Base-by-base conservation (phyloP, 2,888 invertebrate species). In the Dryadula phaetusa region DNA sequence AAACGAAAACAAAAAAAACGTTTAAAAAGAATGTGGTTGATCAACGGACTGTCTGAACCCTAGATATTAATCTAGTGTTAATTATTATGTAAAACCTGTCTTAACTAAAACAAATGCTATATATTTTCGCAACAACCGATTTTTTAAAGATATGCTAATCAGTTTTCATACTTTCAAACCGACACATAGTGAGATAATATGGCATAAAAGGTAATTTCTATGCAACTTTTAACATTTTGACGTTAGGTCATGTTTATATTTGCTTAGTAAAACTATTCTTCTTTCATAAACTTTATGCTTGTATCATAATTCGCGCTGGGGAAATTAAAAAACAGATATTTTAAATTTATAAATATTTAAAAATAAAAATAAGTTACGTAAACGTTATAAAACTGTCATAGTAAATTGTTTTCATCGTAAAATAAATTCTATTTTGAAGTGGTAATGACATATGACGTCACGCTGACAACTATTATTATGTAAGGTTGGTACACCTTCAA, bases 61-160 rank as follows among this genome's bases (percentile, higher is more conserved):
- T 34, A 34, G 32, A 8, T n/a, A n/a, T n/a, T n/a, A n/a, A 3
- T 34, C 32, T 34, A 34, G n/a, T n/a, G n/a, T n/a, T n/a, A n/a
- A n/a, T n/a, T 34, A 34, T 34, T 7, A 34, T n/a, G n/a, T 34
- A 34, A 34, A 34, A 34, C 32, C 32, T 8, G 32, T 8, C 1
- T 1, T 34, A 4, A 8, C 8, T 7, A 34, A 52, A 52, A 14
- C n/a, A 25, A 10, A 28, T n/a, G 16, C 49, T 8, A 16, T 16
- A 14, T 47, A 47, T 52, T 16, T 28, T 52, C 8, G 49, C 8
- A 52, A 10, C 16, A 52, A 52, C 49, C n/a, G 16, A 28, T 52
- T 52, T n/a, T 52, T 25, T 52, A n/a, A 25, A 52, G 49, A 52
- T 16, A 52, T 52, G 49, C 49, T 28, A 52, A 52, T n/a, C 49